These are phyloP conservation scores for Rhynchonycteris naso DNA, from an alignment of 2,797 vertebrate species.

Conservation along the genomic window DNA sequence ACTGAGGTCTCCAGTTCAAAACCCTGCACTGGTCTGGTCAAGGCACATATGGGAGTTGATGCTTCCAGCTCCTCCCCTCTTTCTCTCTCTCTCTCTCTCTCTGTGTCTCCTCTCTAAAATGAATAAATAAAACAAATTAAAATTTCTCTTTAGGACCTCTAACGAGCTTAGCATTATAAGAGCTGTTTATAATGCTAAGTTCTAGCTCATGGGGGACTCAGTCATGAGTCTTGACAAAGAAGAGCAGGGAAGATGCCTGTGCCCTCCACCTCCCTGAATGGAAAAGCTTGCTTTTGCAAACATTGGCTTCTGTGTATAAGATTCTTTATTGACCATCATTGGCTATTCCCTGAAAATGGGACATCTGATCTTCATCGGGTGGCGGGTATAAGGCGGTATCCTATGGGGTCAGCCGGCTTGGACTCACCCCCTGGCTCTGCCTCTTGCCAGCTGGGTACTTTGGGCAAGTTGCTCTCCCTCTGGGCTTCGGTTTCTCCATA, in stretches of 20 bases:
- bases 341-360: not conserved
- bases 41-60: no score
- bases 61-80: no score
- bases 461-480: not conserved
- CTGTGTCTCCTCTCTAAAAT: no score
- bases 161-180: not conserved
- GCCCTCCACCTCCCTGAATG: not conserved
- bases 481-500: not conserved
- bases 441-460: not conserved
- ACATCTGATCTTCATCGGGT: not conserved
- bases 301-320: not conserved
- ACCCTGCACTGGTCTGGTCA: no score
- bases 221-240: not conserved
- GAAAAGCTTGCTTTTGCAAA: constrained; percentile 37
- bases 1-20: no score
- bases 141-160: not conserved
- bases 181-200: no score
- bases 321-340: not conserved
- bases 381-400: not conserved
- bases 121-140: no score
- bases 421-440: not conserved
- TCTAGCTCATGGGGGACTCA: no score
- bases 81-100: no score
- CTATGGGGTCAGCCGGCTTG: not conserved
- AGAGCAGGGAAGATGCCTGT: not conserved